A percentile compares a stretch with the other conserved stretches of the same genome.
Evolutionary conservation across 2,888 invertebrate genomes (phyloP).

Genomic region (Monopis laevigella): DNA sequence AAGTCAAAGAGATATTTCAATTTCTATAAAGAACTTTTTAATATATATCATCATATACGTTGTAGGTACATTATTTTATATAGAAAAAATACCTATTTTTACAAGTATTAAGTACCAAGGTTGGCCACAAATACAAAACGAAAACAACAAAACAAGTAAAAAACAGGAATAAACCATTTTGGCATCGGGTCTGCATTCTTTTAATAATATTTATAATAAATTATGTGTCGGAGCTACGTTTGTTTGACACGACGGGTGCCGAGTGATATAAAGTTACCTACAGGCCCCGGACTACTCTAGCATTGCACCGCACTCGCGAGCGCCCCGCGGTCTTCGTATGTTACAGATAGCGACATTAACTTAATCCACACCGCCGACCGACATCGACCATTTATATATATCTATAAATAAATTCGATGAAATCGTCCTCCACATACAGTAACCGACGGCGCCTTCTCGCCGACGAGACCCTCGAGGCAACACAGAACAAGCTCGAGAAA

Average conservation of each 20-base stretch:
- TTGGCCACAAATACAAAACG: conserved; percentile 63
- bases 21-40: conserved; percentile 63
- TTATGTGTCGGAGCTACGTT: conserved; percentile 42
- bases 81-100: conserved; percentile 65
- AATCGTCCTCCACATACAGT: conserved; percentile 57
- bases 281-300: conserved; percentile 17
- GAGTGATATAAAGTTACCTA: conserved; percentile 12
- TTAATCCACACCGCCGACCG: conserved; percentile 57
- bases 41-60: conserved; percentile 61
- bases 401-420: conserved; percentile 67
- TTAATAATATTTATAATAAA: conserved; percentile 50
- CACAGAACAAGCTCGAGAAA: background rate
- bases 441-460: conserved; percentile 29
- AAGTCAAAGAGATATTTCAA: conserved; percentile 54
- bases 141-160: conserved; percentile 63
- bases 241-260: conserved; percentile 22
- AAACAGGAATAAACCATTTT: conserved; percentile 67
- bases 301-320: conserved; percentile 16
- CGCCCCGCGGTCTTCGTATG: conserved; percentile 32
- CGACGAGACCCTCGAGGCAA: no score
- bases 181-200: conserved; percentile 62
- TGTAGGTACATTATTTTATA: conserved; percentile 64
- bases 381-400: conserved; percentile 56
- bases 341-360: conserved; percentile 62
- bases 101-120: conserved; percentile 65